Evolutionary conservation across 2,797 vertebrate species (phyloP), one percentile per base, ranked within the genome.

Genomic region (Ispidina lecontei): DNA sequence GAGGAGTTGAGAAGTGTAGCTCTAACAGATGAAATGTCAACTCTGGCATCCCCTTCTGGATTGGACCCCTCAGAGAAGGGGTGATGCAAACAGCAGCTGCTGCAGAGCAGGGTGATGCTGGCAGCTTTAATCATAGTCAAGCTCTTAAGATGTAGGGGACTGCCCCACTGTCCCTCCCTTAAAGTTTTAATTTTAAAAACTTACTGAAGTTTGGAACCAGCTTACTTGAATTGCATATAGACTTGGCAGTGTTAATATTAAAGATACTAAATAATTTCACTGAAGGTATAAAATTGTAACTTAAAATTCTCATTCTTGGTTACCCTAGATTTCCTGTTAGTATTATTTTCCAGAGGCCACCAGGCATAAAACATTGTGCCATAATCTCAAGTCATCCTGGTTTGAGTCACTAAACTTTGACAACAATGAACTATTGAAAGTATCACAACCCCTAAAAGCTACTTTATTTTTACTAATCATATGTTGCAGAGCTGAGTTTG

Each of bases 1-100:
- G 0, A 19, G 51, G 41, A 54, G 15, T 6, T 11, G 52, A 47
- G 3, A 18, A 5, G 21, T 2, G 25, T 60, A 23, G 62, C 56
- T 63, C 37, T 63, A 55, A 14, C 18, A 21, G 25, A 7, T 39
- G 16, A 35, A 26, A 43, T 1, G 14, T 35, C 19, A 1, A 2
- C 7, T 7, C 14, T 3, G 1, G 35, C 29, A 4, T 26, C 43
- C 65, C 44, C 1, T 12, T 8, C 54, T 19, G 25, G 46, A 1
- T 1, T 43, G 19, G 31, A 12, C 12, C 63, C 29, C 47, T 60
- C n/a, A 46, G 49, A 37, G 71, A 68, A 51, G n/a, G n/a, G 60
- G 25, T 29, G 47, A 35, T 58, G 19, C 10, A 12, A 9, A 10
- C 3, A 41, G 14, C 8, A 60, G 20, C 37, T 31, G 39, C 51